Evolutionary conservation across 2,113 vertebrate genomes (phyloP).

Genomic region (Urocynchramus pylzowi): DNA sequence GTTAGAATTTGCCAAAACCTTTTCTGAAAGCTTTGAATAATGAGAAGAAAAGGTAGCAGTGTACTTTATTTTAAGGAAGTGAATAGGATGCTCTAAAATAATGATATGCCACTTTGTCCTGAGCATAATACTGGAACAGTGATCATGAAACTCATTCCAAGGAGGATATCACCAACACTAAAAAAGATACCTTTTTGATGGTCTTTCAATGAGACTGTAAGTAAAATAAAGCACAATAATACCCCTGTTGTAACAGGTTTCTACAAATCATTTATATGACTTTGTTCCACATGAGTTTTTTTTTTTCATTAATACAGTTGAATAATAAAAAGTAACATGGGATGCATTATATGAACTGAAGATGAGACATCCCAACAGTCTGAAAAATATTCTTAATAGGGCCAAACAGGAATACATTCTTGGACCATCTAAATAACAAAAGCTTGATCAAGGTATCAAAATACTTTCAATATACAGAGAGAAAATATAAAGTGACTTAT

Average conservation of each 20-base stretch:
- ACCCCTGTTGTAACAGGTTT: neutral
- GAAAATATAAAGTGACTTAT: neutral
- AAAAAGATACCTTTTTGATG: neutral
- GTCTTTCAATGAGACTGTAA: neutral
- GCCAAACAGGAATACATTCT: neutral
- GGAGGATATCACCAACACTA: neutral
- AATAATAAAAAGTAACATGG: neutral
- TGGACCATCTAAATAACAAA: neutral
- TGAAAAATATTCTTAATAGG: neutral
- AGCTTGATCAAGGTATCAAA: neutral
- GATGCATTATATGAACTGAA: neutral
- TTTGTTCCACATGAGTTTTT: neutral
- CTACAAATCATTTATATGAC: neutral
- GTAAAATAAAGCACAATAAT: neutral
- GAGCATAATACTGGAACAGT: neutral
- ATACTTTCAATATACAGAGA: neutral
- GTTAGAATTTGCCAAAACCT: neutral
- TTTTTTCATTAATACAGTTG: neutral
- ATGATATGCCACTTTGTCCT: neutral
- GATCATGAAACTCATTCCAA: neutral
- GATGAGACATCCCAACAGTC: neutral
- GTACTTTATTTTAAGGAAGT: neutral
- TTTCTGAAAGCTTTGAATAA: neutral
- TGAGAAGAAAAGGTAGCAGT: fast-evolving
- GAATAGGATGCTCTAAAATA: neutral